phyloP scores from a whole-genome alignment of 2,888 invertebrate genomes.

The Pollenia angustigena region DNA sequence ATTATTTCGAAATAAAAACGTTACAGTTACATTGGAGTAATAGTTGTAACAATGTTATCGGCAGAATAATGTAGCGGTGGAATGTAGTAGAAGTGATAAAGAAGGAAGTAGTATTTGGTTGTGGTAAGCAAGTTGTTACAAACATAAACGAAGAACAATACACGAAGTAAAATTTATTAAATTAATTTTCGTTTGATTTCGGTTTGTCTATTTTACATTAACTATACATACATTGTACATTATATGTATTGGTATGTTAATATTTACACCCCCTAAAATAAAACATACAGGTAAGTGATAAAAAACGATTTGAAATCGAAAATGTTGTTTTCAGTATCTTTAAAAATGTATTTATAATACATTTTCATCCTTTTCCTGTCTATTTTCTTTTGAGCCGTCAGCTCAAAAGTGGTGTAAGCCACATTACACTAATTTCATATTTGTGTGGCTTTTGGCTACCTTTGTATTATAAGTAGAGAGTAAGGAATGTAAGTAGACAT shows the following conservation, averaged over 20 bases:
- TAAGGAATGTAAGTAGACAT: too few species aligned
- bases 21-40: neutral
- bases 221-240: neutral
- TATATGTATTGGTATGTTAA: neutral
- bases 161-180: conserved; percentile 57
- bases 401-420: too few species aligned
- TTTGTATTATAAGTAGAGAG: too few species aligned
- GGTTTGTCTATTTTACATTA: conserved; percentile 13
- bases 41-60: neutral
- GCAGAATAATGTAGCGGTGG: neutral
- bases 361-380: too few species aligned
- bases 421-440: too few species aligned
- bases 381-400: too few species aligned
- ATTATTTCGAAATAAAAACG: conserved; percentile 9
- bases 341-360: too few species aligned
- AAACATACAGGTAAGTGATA: too few species aligned
- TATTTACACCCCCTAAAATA: neutral
- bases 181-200: conserved; percentile 35
- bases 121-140: conserved; percentile 38
- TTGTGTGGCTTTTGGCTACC: too few species aligned
- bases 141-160: conserved; percentile 52
- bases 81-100: neutral
- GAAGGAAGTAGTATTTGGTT: conserved; percentile 29
- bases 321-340: too few species aligned
- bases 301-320: too few species aligned